A percentile compares a stretch with the other conserved stretches of the same genome.
Conservation (phyloP, 2,113 vertebrate species). For the Dromaius novaehollandiae region DNA sequence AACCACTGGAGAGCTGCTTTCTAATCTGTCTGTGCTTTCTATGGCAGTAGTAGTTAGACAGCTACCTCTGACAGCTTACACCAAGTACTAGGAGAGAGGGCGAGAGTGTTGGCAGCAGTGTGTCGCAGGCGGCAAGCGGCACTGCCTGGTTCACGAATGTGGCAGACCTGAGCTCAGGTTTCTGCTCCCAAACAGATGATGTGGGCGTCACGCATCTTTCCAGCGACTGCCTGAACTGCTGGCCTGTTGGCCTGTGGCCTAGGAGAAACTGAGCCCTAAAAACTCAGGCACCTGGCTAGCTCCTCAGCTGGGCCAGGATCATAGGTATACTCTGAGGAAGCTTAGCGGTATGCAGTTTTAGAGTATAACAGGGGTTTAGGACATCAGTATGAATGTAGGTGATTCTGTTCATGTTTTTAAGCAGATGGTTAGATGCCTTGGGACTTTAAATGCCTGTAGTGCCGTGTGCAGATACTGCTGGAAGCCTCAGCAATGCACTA, state of each 20-base stretch:
- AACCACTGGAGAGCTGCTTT: not conserved
- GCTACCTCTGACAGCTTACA: not conserved
- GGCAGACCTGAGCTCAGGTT: not conserved
- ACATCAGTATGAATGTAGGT: not conserved
- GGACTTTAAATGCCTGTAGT: not conserved
- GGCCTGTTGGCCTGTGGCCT: not conserved
- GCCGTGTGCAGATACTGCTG: not conserved
- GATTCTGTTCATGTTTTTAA: not conserved
- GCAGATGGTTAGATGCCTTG: not conserved
- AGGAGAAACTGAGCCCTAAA: not conserved
- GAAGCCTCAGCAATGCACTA: not conserved
- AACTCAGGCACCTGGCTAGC: not conserved
- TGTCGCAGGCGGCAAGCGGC: fast-evolving
- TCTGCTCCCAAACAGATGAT: not conserved
- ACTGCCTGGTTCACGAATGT: fast-evolving
- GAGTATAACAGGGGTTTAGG: not conserved
- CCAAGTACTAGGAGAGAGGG: not conserved
- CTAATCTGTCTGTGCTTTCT: not conserved
- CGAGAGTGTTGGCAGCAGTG: fast-evolving
- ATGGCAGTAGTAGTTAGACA: not conserved
- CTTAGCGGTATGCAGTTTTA: not conserved
- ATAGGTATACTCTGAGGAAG: not conserved
- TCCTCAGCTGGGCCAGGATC: not conserved
- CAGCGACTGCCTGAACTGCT: not conserved
- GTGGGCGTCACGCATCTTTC: fast-evolving